phyloP scores from a whole-genome alignment of 23 tunicate species.

The Trididemnum clinides region DNA sequence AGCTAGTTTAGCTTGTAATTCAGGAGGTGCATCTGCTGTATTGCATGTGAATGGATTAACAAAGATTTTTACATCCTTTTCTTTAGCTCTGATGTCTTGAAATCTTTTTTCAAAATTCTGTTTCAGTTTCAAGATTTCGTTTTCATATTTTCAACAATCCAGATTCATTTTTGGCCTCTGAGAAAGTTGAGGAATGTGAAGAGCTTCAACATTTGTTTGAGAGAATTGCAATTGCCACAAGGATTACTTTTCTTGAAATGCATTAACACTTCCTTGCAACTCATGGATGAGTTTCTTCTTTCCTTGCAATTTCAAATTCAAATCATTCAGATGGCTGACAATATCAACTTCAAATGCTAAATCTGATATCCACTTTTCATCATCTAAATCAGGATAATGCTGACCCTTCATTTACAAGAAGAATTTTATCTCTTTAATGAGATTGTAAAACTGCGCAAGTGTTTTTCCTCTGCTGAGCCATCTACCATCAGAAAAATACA shows the following conservation, averaged over 20 bases:
- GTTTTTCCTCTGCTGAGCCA: conserved; percentile 9
- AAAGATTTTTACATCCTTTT: not conserved
- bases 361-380: conserved; percentile 21
- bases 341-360: conserved; percentile 12
- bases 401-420: conserved; percentile 9
- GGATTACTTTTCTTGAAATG: conserved; percentile 17
- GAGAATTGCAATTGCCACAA: conserved; percentile 44
- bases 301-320: conserved; percentile 37
- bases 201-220: conserved; percentile 7
- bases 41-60: not conserved
- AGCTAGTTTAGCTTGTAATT: not conserved
- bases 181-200: conserved; percentile 25
- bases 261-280: conserved; percentile 30
- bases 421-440: too few species aligned
- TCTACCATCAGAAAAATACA: not conserved
- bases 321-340: conserved; percentile 28
- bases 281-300: conserved; percentile 34
- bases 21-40: not conserved
- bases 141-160: not conserved
- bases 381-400: conserved; percentile 4
- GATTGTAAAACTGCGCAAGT: too few species aligned
- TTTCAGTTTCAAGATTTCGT: not conserved
- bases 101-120: too few species aligned
- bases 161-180: not conserved
- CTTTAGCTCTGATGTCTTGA: not conserved